Evolutionary conservation across 2,797 vertebrate genomes (phyloP).

Genomic region (Luscinia megarhynchos): DNA sequence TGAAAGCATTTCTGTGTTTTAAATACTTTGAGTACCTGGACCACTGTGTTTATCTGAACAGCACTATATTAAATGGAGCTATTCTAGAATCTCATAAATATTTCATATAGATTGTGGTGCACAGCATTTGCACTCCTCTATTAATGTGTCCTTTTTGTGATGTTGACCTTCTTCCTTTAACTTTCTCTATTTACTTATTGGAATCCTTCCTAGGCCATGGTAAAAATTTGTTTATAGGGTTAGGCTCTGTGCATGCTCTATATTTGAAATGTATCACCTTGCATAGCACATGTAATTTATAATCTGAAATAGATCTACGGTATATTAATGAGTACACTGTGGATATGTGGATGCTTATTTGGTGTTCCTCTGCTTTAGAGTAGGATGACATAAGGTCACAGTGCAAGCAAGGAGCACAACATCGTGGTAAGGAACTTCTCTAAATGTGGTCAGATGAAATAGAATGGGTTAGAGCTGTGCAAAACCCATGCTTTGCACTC

Average conservation of each 20-base stretch:
- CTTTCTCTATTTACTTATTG: not conserved
- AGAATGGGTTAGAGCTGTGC: not conserved
- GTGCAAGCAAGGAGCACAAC: not conserved
- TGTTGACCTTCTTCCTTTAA: not conserved
- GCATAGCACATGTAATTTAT: not conserved
- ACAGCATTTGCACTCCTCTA: not conserved
- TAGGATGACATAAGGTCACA: not conserved
- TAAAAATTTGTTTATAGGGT: not conserved
- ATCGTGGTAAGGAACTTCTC: not conserved
- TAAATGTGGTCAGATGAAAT: not conserved
- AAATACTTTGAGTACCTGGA: not conserved
- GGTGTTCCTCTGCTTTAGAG: not conserved
- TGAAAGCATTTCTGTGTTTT: not conserved
- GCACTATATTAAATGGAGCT: not conserved
- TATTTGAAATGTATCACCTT: not conserved
- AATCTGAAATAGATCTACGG: not conserved
- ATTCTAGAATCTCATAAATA: not conserved
- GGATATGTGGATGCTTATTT: not conserved
- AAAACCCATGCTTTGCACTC: rapidly evolving
- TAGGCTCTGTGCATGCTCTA: rapidly evolving
- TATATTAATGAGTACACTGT: not conserved
- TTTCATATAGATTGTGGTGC: not conserved
- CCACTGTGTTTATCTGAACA: not conserved
- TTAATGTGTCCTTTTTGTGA: not conserved
- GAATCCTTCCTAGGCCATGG: not conserved